Percentiles rank a stretch among this genome's conserved stretches.
Conservation (phyloP, 2,797 vertebrate genomes). For the Myoxocephalus aenaeus region DNA sequence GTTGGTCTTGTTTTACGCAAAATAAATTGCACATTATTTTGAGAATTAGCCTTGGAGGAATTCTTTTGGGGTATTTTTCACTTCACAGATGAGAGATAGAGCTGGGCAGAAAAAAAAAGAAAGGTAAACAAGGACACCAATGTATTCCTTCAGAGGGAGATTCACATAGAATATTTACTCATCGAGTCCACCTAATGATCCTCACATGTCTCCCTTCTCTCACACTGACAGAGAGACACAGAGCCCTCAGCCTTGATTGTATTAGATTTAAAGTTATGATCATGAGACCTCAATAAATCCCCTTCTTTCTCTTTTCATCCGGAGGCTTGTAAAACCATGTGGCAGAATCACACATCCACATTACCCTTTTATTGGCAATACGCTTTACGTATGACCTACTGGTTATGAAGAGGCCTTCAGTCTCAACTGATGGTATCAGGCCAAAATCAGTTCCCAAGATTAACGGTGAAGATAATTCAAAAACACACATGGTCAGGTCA, state of each 20-base stretch:
- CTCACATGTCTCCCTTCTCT: slow-evolving; percentile 72
- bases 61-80: slow-evolving; percentile 37
- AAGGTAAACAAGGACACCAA: slow-evolving; percentile 45
- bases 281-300: slow-evolving; percentile 69
- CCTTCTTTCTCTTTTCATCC: slow-evolving; percentile 47
- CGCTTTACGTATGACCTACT: not conserved
- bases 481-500: not conserved
- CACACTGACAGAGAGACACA: slow-evolving; percentile 64
- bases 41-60: slow-evolving; percentile 36
- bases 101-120: slow-evolving; percentile 9
- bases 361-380: slow-evolving; percentile 12
- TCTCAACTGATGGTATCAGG: not conserved
- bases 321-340: slow-evolving; percentile 43
- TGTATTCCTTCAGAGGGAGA: slow-evolving; percentile 41
- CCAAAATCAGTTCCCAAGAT: not conserved
- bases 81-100: slow-evolving; percentile 26
- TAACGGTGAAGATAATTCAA: not conserved
- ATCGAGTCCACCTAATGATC: slow-evolving; percentile 68
- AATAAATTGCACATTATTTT: slow-evolving; percentile 51
- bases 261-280: slow-evolving; percentile 68
- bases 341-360: slow-evolving; percentile 27
- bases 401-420: not conserved
- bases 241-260: slow-evolving; percentile 55
- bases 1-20: slow-evolving; percentile 24
- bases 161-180: slow-evolving; percentile 45